Percentiles rank a stretch among this genome's conserved stretches.
Evolutionary conservation across 2,113 vertebrate species (phyloP).

Genomic region (Platysteira castanea): DNA sequence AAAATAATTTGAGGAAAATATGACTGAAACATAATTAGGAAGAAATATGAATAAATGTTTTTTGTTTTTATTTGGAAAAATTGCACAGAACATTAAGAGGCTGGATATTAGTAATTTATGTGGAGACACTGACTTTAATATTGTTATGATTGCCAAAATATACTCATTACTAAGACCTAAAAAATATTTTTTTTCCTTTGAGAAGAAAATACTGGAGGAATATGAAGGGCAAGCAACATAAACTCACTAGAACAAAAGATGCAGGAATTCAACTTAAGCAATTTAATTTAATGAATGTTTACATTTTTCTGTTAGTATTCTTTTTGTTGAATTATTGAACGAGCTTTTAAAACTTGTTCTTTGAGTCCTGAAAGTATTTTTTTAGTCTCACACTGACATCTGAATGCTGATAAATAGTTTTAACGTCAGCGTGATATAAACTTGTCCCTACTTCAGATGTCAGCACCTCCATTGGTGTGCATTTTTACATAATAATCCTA

Average conservation of each 20-base stretch:
- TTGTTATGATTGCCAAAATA: neutral
- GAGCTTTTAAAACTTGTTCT: neutral
- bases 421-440: neutral
- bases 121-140: neutral
- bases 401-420: conserved; percentile 41
- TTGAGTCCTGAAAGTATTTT: conserved; percentile 23
- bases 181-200: neutral
- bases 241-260: neutral
- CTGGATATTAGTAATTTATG: neutral
- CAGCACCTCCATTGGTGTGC: neutral
- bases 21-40: neutral
- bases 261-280: neutral
- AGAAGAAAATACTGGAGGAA: neutral
- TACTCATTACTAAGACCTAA: neutral
- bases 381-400: conserved; percentile 27
- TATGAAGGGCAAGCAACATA: neutral
- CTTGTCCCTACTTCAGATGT: neutral
- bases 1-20: neutral
- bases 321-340: conserved; percentile 8
- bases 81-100: neutral
- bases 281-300: neutral
- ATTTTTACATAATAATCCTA: neutral
- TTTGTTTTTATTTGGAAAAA: neutral
- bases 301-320: conserved; percentile 9
- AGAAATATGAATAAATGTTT: neutral